Conservation (phyloP, 2,797 vertebrate species). For the Acanthurus leucopareius region DNA sequence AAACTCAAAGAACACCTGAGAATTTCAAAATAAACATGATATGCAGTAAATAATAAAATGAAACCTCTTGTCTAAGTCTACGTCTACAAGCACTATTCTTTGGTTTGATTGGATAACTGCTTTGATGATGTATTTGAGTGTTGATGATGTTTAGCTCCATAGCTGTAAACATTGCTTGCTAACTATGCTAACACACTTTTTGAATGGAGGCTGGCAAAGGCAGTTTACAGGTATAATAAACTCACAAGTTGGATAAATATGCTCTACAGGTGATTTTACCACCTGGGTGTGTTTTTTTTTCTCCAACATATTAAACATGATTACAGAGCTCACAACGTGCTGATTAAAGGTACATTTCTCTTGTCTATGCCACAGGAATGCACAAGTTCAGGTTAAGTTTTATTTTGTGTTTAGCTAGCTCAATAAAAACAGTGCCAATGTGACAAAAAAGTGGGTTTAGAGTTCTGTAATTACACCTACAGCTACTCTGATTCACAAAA, state of each 20-base stretch:
- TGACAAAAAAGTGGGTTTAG: slow-evolving; percentile 33
- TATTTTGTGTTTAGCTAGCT: slow-evolving; percentile 25
- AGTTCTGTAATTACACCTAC: slow-evolving; percentile 40
- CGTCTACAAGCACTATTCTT: slow-evolving; percentile 80
- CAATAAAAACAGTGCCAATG: slow-evolving; percentile 47
- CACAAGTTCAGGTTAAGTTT: slow-evolving; percentile 29
- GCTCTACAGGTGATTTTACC: slow-evolving; percentile 54
- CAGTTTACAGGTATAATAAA: slow-evolving; percentile 69
- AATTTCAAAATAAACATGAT: slow-evolving; percentile 70
- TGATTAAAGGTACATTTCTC: slow-evolving; percentile 27
- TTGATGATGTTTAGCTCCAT: slow-evolving; percentile 28
- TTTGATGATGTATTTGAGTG: slow-evolving; percentile 38
- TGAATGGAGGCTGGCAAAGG: slow-evolving; percentile 65
- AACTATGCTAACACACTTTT: slow-evolving; percentile 53
- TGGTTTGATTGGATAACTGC: slow-evolving; percentile 84
- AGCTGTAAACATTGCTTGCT: slow-evolving; percentile 34
- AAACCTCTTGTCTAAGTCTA: slow-evolving; percentile 47
- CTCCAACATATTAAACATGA: slow-evolving; percentile 29
- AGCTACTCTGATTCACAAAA: slow-evolving; percentile 48
- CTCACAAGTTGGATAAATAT: slow-evolving; percentile 66
- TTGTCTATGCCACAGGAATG: slow-evolving; percentile 49
- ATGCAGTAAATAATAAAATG: slow-evolving; percentile 56
- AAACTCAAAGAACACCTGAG: slow-evolving; percentile 78
- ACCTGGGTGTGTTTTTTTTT: slow-evolving; percentile 24
- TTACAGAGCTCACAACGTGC: slow-evolving; percentile 56